Base-by-base conservation (phyloP, 2,888 invertebrate genomes). In the Pterobdella sp. region DNA sequence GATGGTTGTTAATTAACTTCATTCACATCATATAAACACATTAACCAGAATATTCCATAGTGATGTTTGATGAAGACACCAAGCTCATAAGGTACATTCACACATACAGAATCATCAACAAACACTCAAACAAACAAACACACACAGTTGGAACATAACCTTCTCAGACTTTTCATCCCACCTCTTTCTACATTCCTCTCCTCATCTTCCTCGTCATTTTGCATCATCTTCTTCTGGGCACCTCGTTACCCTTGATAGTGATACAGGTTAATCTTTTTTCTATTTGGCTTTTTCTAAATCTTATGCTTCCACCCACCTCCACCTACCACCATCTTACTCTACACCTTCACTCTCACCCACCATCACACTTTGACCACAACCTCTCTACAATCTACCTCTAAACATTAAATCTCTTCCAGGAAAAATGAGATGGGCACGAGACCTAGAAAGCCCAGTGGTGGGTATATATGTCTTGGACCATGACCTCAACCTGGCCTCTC, bases 111-210 rank as follows among this genome's bases (percentile, higher is more conserved):
- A 22, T n/a, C 68, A 68, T 4, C 22, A 2, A 26, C 37, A 66
- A 29, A 34, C 32, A 34, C 42, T n/a, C 32, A 7, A 4, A 7
- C 35, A 65, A 7, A 22, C 0, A 22, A 1, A 0, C 67, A 67
- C 67, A n/a, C 4, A 14, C 71, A 82, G 89, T 76, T 97, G 96
- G 96, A 97, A 98, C 85, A 92, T 96, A 3, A 96, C 96, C 0
- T 97, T 92, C 85, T 92, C 90, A 80, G 96, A 96, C 85, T 98
- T 97, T 83, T 90, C 94, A 0, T 83, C 85, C 0, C 81, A 90
- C 89, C 76, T 91, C 90, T 80, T 83, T 14, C 78, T 89, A 89
- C 88, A 81, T 87, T 32, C 32, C 42, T 65, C 34, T 22, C 64
- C 2, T 18, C 63, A 32, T 36, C 31, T 29, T 93, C 88, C 90